These are phyloP conservation scores for Branchipolynoe longqiensis DNA, from an alignment of 2,888 invertebrate genomes.

Conservation along the genomic window DNA sequence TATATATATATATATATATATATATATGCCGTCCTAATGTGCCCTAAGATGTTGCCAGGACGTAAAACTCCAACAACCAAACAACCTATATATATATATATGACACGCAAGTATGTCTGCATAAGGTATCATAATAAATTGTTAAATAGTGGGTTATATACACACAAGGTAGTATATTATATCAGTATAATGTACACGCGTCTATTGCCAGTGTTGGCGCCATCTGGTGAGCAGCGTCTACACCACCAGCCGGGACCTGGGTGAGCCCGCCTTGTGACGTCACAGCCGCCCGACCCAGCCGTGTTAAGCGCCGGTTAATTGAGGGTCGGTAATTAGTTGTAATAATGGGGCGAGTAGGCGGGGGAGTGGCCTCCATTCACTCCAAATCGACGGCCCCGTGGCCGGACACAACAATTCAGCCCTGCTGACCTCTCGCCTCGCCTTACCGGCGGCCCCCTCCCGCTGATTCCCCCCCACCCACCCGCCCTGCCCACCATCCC, in stretches of 20 bases:
- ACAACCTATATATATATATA: too few relatives aligned
- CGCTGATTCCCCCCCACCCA: background rate
- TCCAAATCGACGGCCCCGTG: slow-evolving; percentile 7
- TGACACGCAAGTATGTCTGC: too few relatives aligned
- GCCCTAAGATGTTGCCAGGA: too few relatives aligned
- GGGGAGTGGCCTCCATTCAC: slow-evolving; percentile 22
- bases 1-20: too few relatives aligned
- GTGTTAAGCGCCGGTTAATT: slow-evolving; percentile 39
- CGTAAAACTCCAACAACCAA: too few relatives aligned
- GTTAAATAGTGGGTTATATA: background rate
- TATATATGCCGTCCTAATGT: too few relatives aligned
- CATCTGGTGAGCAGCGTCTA: background rate
- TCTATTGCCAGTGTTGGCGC: too few relatives aligned
- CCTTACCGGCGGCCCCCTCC: background rate
- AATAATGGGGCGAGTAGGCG: slow-evolving; percentile 11
- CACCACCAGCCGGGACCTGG: too few relatives aligned
- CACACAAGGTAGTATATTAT: too few relatives aligned
- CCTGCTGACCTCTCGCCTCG: background rate
- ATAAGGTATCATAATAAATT: too few relatives aligned
- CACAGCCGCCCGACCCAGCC: background rate
- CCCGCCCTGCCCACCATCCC: background rate
- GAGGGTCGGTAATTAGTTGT: slow-evolving; percentile 50
- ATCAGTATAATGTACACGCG: too few relatives aligned
- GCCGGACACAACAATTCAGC: slow-evolving; percentile 4
- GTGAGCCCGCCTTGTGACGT: background rate